Base-by-base conservation (phyloP, 2,797 vertebrate species). In the Bucorvus abyssinicus region DNA sequence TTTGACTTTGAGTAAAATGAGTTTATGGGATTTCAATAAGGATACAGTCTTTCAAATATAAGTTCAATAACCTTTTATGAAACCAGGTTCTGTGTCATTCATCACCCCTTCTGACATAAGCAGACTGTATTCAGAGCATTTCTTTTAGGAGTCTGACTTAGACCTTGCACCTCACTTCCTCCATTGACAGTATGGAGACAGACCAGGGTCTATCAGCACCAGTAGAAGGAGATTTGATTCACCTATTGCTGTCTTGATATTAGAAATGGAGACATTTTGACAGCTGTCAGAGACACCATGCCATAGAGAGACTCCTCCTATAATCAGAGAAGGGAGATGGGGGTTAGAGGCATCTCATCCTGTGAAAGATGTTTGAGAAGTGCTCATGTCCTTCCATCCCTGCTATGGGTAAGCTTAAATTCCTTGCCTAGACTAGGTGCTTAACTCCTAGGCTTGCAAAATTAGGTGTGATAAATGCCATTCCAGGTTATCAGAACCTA, bases 41-140 rank as follows among this genome's bases (percentile, higher is more conserved):
- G 44, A 84, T 26, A n/a, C 2, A 30, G 10, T 34, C 38, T 68
- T 84, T 55, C n/a, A 86, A 78, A 73, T 23, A 17, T 40, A 7
- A 1, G 1, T 50, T 84, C 22, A 76, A 13, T 61, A 79, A 44
- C 18, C 0, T 0, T 10, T 42, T 19, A 18, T 57, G 17, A 53
- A 61, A 19, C 15, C 19, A 40, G 12, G 32, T 68, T 86, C 23
- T 21, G 17, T 81, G 29, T 53, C 15, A 11, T 50, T 83, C 36
- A 22, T 86, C 57, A 63, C 10, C 21, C 6, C 9, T 47, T 44
- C 79, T 32, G 30, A 29, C 17, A 40, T 11, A 47, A 78, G 65
- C 57, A 29, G 22, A 20, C 10, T 68, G 2, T 68, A 45, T 61
- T 64, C 50, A 21, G 21, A 27, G 14, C 26, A 36, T 71, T 81